Base-by-base conservation (phyloP, 1,140 invertebrate genomes). In the Hypothenemus hampei region DNA sequence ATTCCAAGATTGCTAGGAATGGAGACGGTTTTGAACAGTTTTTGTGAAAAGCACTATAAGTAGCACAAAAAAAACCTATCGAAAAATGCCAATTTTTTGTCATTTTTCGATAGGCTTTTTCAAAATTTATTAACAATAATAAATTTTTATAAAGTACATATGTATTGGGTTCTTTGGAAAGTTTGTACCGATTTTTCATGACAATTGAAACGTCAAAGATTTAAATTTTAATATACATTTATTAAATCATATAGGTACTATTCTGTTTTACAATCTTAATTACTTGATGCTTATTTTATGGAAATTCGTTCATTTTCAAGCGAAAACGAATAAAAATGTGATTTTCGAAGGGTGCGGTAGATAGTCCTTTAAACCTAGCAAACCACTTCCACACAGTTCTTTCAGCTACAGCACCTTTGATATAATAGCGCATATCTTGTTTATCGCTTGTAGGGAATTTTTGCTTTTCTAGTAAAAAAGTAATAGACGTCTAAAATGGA, bases 191-290 rank as follows among this genome's bases (percentile, higher is more conserved):
- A 37, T 37, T 37, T 37, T 37, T 10, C 11, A 37, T 10, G 5
- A 37, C 10, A 1, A 3, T 31, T 3, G 26, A 31, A 3, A 31
- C 26, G 26, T 3, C 2, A 3, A 31, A 31, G 26, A 31, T 31
- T 31, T 31, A 37, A 2, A 37, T 37, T 37, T 37, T 37, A 18
- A 16, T 37, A 1, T 4, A 37, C 36, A 37, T 37, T 37, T 37
- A 37, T 37, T 37, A 2, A n/a, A 37, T 2, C 16, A 37, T 37
- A 16, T 37, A 37, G 36, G 36, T 18, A 16, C 16, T 16, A 37
- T 37, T 37, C 36, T 37, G 36, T 37, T 37, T 16, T 18, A 4
- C 36, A 37, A 37, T 4, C 8, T 37, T 37, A 37, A 37, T 13
- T 2, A 37, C 11, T 37, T 37, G 36, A 37, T 13, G 16, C 16